Conservation (phyloP, 2,797 vertebrate genomes). For the Hippopotamyrus pictus region DNA sequence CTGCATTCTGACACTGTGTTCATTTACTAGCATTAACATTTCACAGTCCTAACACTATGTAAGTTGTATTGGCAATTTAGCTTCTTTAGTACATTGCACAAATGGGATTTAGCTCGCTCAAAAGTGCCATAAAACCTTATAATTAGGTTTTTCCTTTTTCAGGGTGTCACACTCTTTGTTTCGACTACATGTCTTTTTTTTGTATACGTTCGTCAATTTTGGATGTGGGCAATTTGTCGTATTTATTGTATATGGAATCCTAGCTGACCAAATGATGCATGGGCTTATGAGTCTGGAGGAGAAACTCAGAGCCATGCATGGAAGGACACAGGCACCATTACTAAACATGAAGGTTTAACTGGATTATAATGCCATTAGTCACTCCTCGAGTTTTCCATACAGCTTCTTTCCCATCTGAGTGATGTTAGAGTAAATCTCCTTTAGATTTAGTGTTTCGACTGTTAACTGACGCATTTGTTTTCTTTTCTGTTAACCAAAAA, state of each 20-base stretch:
- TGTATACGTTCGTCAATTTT: neutral
- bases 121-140: constrained; percentile 22
- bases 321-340: neutral
- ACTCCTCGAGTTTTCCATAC: neutral
- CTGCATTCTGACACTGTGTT: constrained; percentile 1
- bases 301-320: no score
- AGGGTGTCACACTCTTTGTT: neutral
- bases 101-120: constrained; percentile 3
- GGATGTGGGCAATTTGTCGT: neutral
- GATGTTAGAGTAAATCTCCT: constrained; percentile 3
- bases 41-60: neutral
- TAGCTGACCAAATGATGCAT: neutral
- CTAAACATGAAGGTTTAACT: neutral
- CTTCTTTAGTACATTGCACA: constrained; percentile 9
- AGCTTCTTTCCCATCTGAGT: neutral
- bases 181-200: neutral
- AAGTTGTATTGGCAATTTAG: neutral
- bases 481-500: neutral
- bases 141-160: neutral
- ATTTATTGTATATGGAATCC: neutral
- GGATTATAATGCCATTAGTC: neutral
- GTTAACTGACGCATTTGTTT: neutral
- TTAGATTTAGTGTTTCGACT: neutral
- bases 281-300: neutral
- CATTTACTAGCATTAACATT: neutral